phyloP scores from a whole-genome alignment of 2,888 invertebrate genomes.

The Tyria jacobaeae region DNA sequence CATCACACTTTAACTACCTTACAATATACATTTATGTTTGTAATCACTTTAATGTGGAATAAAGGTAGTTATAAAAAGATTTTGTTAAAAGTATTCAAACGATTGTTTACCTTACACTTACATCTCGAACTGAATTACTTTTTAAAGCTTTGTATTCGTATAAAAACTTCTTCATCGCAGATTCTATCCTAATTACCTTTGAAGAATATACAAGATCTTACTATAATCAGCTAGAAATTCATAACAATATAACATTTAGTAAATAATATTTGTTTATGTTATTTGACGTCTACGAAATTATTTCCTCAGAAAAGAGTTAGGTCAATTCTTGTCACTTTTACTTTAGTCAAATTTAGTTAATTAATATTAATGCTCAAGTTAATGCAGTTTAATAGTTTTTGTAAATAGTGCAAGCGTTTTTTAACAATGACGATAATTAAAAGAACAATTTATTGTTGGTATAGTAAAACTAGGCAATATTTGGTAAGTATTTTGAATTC shows the following conservation, averaged over 20 bases:
- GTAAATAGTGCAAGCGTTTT: neutral
- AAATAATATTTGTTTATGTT: constrained; percentile 8
- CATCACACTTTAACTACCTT: constrained; percentile 46
- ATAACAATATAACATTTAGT: neutral
- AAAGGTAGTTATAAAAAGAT: constrained; percentile 55
- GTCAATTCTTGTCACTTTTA: neutral
- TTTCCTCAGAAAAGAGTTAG: constrained; percentile 1
- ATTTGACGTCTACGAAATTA: constrained; percentile 6
- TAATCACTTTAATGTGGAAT: constrained; percentile 2
- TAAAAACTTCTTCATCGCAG: constrained; percentile 79
- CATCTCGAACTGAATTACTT: constrained; percentile 65
- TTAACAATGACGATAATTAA: neutral
- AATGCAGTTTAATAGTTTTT: neutral
- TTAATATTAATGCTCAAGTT: neutral
- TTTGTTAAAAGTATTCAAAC: constrained; percentile 28
- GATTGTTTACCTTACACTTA: constrained; percentile 62
- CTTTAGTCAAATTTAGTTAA: neutral
- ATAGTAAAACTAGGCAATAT: neutral
- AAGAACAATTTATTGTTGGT: neutral
- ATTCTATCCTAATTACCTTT: neutral
- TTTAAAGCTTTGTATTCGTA: constrained; percentile 73
- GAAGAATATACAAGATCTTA: constrained; percentile 3
- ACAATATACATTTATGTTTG: constrained; percentile 36
- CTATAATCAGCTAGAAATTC: neutral
- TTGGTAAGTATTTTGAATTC: neutral